Percentiles rank a stretch among this genome's conserved stretches.
Evolutionary conservation across 2,888 invertebrate species (phyloP).

Genomic region (Heliconius sara): DNA sequence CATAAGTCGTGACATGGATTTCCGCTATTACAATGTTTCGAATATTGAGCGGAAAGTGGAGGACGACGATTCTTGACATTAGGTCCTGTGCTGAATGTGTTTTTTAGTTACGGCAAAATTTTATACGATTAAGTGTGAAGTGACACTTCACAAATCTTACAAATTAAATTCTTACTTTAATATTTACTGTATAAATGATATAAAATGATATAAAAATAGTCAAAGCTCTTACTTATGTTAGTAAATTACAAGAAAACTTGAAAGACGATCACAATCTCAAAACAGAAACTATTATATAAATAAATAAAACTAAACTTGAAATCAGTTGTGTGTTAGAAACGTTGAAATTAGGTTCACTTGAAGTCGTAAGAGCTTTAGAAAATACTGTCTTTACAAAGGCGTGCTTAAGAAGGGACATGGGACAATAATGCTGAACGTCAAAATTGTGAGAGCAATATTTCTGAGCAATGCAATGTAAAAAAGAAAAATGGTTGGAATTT

Average conservation of each 20-base stretch:
- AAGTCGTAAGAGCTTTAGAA: constrained; percentile 30
- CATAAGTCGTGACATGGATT: too few relatives aligned
- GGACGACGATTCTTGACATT: too few relatives aligned
- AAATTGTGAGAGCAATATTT: constrained; percentile 18
- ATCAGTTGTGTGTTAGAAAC: constrained; percentile 30
- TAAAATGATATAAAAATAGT: not conserved
- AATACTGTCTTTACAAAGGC: constrained; percentile 34
- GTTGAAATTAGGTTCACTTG: constrained; percentile 36
- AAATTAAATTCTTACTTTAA: too few relatives aligned
- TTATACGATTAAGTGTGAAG: too few relatives aligned
- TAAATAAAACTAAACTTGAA: constrained; percentile 27
- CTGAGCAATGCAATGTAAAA: not conserved
- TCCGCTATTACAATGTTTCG: too few relatives aligned
- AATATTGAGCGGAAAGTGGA: too few relatives aligned
- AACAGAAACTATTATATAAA: constrained; percentile 4
- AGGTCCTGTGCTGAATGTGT: too few relatives aligned
- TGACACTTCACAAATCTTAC: too few relatives aligned
- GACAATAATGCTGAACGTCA: constrained; percentile 31
- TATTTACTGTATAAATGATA: not conserved
- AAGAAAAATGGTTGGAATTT: not conserved
- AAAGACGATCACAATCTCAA: not conserved
- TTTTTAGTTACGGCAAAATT: too few relatives aligned
- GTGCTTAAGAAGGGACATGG: constrained; percentile 31
- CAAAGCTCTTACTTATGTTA: not conserved
- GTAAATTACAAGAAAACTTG: not conserved